Evolutionary conservation across 2,888 invertebrate species (phyloP).

Genomic region (Tipula confusa): DNA sequence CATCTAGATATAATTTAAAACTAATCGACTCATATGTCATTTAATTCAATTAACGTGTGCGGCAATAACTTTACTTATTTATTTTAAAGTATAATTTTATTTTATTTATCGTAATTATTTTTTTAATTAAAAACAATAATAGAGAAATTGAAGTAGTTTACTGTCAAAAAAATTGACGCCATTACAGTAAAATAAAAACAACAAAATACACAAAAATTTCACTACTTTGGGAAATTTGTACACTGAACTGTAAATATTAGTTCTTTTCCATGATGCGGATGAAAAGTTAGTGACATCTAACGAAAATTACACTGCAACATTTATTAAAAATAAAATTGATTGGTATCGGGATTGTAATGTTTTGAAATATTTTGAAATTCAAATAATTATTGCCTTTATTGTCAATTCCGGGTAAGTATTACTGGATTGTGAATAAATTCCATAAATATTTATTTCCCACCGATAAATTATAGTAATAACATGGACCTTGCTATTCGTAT

Average conservation of each 20-base stretch:
- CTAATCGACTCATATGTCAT: background rate
- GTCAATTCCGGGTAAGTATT: too few relatives aligned
- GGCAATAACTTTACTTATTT: background rate
- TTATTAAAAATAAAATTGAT: too few relatives aligned
- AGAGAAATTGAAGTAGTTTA: background rate
- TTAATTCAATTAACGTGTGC: background rate
- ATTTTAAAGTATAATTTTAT: background rate
- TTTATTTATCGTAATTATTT: background rate
- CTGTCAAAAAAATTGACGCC: constrained; percentile 15
- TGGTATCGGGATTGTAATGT: background rate
- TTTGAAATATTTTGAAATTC: too few relatives aligned
- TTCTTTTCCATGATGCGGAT: background rate
- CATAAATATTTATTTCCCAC: too few relatives aligned
- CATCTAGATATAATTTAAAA: background rate
- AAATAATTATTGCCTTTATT: too few relatives aligned
- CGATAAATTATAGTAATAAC: too few relatives aligned
- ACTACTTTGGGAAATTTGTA: background rate
- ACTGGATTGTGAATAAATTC: too few relatives aligned
- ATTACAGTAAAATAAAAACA: background rate
- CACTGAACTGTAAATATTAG: background rate
- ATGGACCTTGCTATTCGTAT: too few relatives aligned
- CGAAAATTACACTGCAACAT: background rate
- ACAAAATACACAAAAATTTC: background rate
- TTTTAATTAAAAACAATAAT: background rate
- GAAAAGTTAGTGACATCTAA: background rate